A percentile compares a stretch with the other conserved stretches of the same genome.
These are phyloP conservation scores for Gadus macrocephalus DNA, from an alignment of 2,113 vertebrate genomes.

Conservation along the genomic window DNA sequence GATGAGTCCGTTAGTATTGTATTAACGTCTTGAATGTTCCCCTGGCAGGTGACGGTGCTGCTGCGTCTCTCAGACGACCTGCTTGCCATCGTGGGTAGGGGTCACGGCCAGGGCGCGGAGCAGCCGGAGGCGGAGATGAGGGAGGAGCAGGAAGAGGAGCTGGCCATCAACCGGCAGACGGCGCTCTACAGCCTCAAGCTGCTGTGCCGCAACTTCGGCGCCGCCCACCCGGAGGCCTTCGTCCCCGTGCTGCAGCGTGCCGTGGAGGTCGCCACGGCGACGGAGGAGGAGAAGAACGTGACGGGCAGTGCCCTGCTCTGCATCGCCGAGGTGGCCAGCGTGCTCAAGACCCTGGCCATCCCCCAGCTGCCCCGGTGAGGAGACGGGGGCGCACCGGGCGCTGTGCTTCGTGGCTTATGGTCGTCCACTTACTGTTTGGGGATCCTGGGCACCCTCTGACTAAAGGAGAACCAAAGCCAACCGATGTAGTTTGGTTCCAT, in stretches of 20 bases:
- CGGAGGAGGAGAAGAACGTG: conserved; percentile 86
- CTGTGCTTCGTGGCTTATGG: too few relatives aligned
- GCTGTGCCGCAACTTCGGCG: conserved; percentile 86
- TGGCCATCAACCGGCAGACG: conserved; percentile 89
- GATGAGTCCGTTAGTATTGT: too few relatives aligned
- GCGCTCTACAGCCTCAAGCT: conserved; percentile 93
- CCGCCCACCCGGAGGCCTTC: conserved; percentile 70
- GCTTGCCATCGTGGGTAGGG: conserved; percentile 70
- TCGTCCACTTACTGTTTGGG: not conserved
- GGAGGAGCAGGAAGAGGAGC: conserved; percentile 73
- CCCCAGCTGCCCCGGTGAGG: conserved; percentile 87
- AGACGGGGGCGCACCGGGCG: not conserved
- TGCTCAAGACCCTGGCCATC: conserved; percentile 81
- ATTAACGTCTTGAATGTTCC: not conserved
- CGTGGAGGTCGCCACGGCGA: conserved; percentile 69
- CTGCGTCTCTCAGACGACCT: conserved; percentile 80
- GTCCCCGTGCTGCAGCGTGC: conserved; percentile 75
- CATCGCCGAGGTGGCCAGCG: conserved; percentile 80
- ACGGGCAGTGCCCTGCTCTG: conserved; percentile 88
- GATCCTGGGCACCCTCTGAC: not conserved
- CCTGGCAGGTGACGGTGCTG: conserved; percentile 74
- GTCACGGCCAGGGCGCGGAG: conserved; percentile 21
- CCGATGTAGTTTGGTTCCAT: too few relatives aligned
- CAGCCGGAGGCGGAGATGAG: conserved; percentile 67
- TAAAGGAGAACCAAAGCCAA: not conserved